Evolutionary conservation across 1,140 invertebrate species (phyloP), one percentile per base, ranked within the genome.

Genomic region (Eciton burchellii): DNA sequence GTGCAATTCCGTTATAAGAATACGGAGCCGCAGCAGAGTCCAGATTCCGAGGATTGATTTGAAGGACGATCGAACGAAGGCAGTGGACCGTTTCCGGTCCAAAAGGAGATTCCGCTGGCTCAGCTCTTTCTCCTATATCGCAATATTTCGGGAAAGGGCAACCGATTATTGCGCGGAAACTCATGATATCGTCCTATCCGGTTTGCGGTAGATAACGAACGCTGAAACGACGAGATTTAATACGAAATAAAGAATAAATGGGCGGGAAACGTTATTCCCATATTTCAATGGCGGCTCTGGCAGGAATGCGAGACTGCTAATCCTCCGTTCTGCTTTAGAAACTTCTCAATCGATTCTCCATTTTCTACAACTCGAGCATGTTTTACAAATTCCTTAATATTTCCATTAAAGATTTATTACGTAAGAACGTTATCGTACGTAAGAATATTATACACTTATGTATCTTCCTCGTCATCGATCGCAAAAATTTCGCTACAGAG

Each of bases 1-100:
- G n/a, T n/a, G n/a, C n/a, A n/a, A n/a, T n/a, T n/a, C n/a, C n/a
- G n/a, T n/a, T n/a, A n/a, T n/a, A n/a, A n/a, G n/a, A n/a, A n/a
- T n/a, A 49, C 85, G 19, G 0, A 72, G 57, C 68, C 73, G 21
- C 79, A 59, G 9, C 59, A 9, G 79, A 81, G 35, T 57, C 83
- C 41, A 74, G 81, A 74, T 63, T n/a, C n/a, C 57, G 52, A 85
- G 49, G 52, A 66, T n/a, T 21, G 56, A 70, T 21, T n/a, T n/a
- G n/a, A n/a, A n/a, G n/a, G n/a, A n/a, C 63, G 60, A 65, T 45
- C 70, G 41, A 73, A 21, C 71, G 41, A 73, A 9, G 47, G n/a
- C 29, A 26, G 12, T 5, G n/a, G 29, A 12, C 24, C 74, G 29
- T 6, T 77, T 49, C 47, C 35, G 16, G 29, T 21, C 9, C 71